A percentile compares a stretch with the other conserved stretches of the same genome.
These are phyloP conservation scores for Leptinotarsa rubiginosa DNA, from an alignment of 2,888 invertebrate species.

Conservation along the genomic window DNA sequence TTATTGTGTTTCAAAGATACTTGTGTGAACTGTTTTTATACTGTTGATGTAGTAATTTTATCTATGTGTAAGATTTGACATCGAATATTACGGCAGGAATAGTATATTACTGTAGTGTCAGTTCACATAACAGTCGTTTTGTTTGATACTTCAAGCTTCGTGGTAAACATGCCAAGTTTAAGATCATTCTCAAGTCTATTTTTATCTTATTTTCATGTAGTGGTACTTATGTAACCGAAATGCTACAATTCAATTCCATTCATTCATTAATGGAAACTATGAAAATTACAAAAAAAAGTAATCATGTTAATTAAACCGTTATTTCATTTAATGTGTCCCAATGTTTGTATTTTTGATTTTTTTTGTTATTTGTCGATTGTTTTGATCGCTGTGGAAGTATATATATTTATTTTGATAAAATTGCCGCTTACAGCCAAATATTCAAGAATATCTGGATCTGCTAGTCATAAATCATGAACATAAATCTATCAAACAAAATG, in stretches of 20 bases:
- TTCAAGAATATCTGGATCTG: not conserved
- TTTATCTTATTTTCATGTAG: not conserved
- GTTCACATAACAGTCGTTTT: not conserved
- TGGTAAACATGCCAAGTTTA: constrained; percentile 14
- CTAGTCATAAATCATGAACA: not conserved
- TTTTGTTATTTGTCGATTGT: too few species aligned
- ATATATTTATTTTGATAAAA: too few species aligned
- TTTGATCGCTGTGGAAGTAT: too few species aligned
- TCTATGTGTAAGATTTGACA: not conserved
- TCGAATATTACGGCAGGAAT: not conserved
- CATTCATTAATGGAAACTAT: too few species aligned
- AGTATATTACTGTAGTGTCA: not conserved
- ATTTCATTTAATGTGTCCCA: too few species aligned
- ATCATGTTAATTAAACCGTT: too few species aligned
- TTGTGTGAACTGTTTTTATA: not conserved
- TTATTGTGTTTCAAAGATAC: not conserved
- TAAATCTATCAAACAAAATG: not conserved
- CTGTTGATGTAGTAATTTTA: not conserved
- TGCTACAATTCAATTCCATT: too few species aligned
- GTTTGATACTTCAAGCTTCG: constrained; percentile 3
- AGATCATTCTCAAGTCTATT: constrained; percentile 9
- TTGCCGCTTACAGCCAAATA: not conserved
- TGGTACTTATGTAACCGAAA: not conserved
- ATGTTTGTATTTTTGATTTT: too few species aligned
- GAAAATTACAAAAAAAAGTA: too few species aligned